Base-by-base conservation (phyloP, 2,797 vertebrate genomes). In the Hephaestus fuliginosus region DNA sequence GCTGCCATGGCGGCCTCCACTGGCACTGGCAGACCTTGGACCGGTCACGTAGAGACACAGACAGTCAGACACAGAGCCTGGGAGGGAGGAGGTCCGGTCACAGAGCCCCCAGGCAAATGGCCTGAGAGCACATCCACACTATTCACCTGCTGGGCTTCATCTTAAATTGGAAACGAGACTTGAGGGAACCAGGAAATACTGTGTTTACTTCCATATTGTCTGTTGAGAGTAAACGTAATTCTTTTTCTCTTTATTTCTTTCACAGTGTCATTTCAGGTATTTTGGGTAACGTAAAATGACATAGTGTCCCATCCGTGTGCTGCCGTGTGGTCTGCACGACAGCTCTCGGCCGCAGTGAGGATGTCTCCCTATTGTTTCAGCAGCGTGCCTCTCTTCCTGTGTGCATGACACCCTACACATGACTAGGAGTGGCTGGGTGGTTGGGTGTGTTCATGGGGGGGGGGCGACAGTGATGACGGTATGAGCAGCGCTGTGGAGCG, bases 1-100 rank as follows among this genome's bases (percentile, higher is more conserved):
- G 84, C 82, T 88, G 87, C 84, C 82, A 86, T 78, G 89, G 90
- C 92, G 82, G 88, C 89, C 90, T 92, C 80, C 85, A 71, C 81
- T 86, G 92, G 88, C 92, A 87, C 88, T 91, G 82, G 74, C 82
- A 61, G 85, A 93, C 86, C 83, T 81, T 73, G 91, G 87, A 84
- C 71, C 81, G 80, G 96, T 95, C 95, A 96, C 95, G 95, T 96
- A 96, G 88, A 74, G 85, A 62, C 57, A 73, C 66, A 84, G 89
- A 87, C 86, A 70, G 76, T 57, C 62, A 63, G 88, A 86, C 90
- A 88, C 61, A 70, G 65, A 85, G 86, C 86, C 82, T 73, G 53
- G 61, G 78, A 43, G 74, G 69, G 33, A 77, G 66, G 68, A 46
- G 43, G 78, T 73, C 5, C 9, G 13, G 69, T 43, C 36, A 57